A percentile compares a stretch with the other conserved stretches of the same genome.
Conservation (phyloP, 2,888 invertebrate genomes). For the Campopleginae sp. region DNA sequence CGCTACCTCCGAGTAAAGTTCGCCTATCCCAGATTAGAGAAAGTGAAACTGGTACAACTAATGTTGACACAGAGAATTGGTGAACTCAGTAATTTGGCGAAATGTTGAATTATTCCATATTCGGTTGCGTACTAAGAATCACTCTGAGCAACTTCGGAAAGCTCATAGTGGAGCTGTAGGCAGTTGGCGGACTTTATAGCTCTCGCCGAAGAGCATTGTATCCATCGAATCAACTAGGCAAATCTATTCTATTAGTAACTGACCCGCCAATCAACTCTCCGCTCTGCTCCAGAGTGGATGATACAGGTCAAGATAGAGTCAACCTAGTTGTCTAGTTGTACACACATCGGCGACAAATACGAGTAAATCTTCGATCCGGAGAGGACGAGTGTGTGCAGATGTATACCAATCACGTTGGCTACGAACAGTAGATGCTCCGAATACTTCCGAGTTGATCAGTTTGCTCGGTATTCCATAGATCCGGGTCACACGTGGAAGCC, state of each 20-base stretch:
- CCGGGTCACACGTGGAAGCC: constrained; percentile 39
- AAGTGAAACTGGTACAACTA: background rate
- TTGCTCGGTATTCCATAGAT: constrained; percentile 53
- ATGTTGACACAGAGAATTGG: background rate
- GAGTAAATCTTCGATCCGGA: constrained; percentile 45
- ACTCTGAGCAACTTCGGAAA: constrained; percentile 28
- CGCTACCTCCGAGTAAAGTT: background rate
- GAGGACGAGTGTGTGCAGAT: constrained; percentile 57
- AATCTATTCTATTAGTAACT: constrained; percentile 31
- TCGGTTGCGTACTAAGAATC: constrained; percentile 9
- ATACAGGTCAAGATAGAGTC: constrained; percentile 52
- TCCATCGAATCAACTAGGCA: constrained; percentile 49
- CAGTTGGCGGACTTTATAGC: constrained; percentile 21
- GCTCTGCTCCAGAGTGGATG: constrained; percentile 15
- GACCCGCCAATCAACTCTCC: constrained; percentile 55
- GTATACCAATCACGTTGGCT: constrained; percentile 56
- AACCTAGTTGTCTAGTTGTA: constrained; percentile 51
- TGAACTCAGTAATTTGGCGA: background rate
- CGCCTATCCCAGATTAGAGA: background rate
- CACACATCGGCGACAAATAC: constrained; percentile 59
- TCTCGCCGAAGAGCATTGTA: constrained; percentile 33
- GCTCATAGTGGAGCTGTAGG: constrained; percentile 19
- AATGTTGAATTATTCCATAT: constrained; percentile 30
- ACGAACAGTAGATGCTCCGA: constrained; percentile 43
- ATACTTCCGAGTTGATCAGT: constrained; percentile 49